Percentiles rank a stretch among this genome's conserved stretches.
These are phyloP conservation scores for Synanthedon vespiformis DNA, from an alignment of 2,888 invertebrate genomes.

Conservation along the genomic window DNA sequence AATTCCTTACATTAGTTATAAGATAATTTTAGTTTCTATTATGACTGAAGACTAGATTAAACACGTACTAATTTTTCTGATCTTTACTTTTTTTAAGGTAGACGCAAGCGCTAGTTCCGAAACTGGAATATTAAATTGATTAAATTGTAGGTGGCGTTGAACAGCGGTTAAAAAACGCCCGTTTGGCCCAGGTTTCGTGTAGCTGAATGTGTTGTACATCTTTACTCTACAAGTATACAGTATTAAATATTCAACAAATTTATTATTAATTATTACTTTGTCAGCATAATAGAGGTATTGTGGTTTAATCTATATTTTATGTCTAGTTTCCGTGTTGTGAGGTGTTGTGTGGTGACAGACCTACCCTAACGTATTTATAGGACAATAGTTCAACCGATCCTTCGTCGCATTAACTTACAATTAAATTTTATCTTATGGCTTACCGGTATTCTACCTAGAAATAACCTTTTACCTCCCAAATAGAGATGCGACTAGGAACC, in stretches of 20 bases:
- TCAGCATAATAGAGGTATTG: constrained; percentile 13
- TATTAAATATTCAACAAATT: neutral
- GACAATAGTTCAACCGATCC: no score
- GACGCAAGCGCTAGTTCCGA: no score
- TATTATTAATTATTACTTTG: constrained; percentile 1
- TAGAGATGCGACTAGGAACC: constrained; percentile 16
- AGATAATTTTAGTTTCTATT: neutral
- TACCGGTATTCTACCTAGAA: no score
- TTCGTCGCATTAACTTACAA: no score
- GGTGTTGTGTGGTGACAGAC: neutral
- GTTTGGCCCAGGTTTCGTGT: neutral
- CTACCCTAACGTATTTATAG: neutral
- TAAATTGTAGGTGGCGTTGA: neutral
- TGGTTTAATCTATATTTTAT: constrained; percentile 10
- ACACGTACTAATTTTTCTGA: neutral
- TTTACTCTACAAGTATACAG: neutral
- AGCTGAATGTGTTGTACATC: neutral
- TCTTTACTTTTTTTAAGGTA: neutral
- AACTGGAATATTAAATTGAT: neutral
- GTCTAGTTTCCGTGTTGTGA: neutral
- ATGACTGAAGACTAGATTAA: neutral
- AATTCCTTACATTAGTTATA: neutral
- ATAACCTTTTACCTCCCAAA: no score
- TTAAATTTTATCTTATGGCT: no score
- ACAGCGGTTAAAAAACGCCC: neutral